phyloP scores from a whole-genome alignment of 2,797 vertebrate genomes.

The Pangasius larnaudii region DNA sequence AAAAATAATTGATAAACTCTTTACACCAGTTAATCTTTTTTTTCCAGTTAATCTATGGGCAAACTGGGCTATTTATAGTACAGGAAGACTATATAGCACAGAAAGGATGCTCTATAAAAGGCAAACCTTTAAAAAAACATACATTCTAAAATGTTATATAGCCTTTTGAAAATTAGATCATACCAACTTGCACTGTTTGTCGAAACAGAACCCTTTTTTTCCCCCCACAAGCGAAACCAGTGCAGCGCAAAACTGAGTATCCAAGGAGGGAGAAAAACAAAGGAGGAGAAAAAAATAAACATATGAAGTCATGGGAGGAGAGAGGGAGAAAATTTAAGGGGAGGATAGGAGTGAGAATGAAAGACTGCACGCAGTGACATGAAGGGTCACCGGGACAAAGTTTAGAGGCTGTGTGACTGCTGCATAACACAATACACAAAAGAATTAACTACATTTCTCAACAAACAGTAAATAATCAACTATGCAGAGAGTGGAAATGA shows the following conservation, averaged over 20 bases:
- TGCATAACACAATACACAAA: constrained; percentile 8
- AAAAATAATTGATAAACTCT: background rate
- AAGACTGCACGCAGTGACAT: constrained; percentile 36
- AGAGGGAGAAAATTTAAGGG: background rate
- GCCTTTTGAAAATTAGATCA: background rate
- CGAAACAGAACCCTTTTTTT: background rate
- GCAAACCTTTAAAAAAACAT: background rate
- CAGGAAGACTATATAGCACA: background rate
- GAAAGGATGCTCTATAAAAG: background rate
- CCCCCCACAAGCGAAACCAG: background rate
- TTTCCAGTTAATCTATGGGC: background rate
- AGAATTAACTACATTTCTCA: background rate
- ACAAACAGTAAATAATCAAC: background rate
- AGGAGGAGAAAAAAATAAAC: constrained; percentile 14
- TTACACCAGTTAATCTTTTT: background rate
- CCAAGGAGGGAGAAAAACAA: constrained; percentile 31
- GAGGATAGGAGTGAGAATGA: constrained; percentile 24
- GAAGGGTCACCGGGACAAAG: constrained; percentile 1
- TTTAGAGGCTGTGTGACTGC: background rate
- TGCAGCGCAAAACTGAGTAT: background rate
- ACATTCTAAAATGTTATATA: background rate
- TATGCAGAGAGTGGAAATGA: background rate
- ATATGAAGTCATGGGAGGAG: constrained; percentile 41
- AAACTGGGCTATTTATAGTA: background rate
- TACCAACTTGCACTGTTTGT: background rate